phyloP scores from a whole-genome alignment of 1,140 invertebrate genomes.

The Ceratosolen solmsi region DNA sequence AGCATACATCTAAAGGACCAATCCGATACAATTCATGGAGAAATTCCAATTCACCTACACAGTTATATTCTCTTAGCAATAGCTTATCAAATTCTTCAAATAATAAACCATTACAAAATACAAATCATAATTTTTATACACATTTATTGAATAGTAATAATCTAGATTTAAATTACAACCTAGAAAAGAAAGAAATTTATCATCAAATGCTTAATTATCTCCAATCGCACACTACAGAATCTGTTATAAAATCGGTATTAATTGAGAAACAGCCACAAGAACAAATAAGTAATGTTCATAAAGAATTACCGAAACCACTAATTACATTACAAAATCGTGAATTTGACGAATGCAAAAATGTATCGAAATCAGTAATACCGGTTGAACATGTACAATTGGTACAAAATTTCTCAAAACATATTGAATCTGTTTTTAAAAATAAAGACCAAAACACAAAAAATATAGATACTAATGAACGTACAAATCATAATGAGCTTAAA shows the following conservation, averaged over 20 bases:
- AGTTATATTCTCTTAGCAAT: not conserved
- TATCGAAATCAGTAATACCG: not conserved
- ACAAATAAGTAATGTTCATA: not conserved
- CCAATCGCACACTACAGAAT: slow-evolving; percentile 16
- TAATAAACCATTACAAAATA: not conserved
- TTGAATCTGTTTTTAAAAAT: not conserved
- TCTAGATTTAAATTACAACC: not conserved
- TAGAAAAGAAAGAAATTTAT: not conserved
- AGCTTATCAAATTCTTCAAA: not conserved
- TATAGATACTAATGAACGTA: not conserved
- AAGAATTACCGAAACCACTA: slow-evolving; percentile 10
- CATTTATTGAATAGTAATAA: not conserved
- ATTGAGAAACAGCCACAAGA: not conserved
- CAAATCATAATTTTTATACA: slow-evolving; percentile 10
- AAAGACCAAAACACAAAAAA: slow-evolving; percentile 21
- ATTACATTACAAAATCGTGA: slow-evolving; percentile 1
- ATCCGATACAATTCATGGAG: not conserved
- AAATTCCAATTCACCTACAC: not conserved
- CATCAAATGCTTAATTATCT: slow-evolving; percentile 21
- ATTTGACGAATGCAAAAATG: not conserved
- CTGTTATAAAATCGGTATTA: not conserved
- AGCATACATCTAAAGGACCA: not conserved
- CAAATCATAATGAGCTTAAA: not conserved
- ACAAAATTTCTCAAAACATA: not conserved
- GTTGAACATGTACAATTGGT: slow-evolving; percentile 37